Evolutionary conservation across 2,113 vertebrate species (phyloP).

Genomic region (Atractosteus spatula): DNA sequence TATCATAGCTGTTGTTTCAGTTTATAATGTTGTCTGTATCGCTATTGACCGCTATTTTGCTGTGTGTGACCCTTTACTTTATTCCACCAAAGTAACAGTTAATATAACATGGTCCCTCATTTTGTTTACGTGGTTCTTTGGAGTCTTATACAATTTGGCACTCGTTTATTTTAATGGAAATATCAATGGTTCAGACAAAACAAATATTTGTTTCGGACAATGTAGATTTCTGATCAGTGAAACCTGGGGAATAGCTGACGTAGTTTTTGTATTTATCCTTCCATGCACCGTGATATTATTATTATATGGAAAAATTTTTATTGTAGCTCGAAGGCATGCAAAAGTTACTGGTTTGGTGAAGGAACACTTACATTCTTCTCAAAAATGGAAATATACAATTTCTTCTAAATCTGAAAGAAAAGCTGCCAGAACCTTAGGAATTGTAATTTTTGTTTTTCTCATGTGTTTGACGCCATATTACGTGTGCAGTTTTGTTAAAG

Average conservation of each 20-base stretch:
- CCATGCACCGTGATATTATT: slow-evolving; percentile 1
- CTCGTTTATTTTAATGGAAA: slow-evolving; percentile 3
- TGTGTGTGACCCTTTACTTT: slow-evolving; percentile 15
- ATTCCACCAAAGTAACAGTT: slow-evolving; percentile 9
- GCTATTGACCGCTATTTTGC: slow-evolving; percentile 12
- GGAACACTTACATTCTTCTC: neutral
- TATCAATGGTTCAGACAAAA: neutral
- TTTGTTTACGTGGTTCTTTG: neutral
- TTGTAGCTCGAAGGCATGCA: neutral
- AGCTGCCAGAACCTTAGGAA: slow-evolving; percentile 17
- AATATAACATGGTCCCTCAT: neutral
- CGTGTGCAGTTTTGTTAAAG: neutral
- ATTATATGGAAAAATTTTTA: slow-evolving; percentile 10
- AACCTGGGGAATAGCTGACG: slow-evolving; percentile 5
- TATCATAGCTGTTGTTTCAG: slow-evolving; percentile 4
- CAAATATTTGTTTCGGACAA: neutral
- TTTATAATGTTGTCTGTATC: slow-evolving; percentile 6
- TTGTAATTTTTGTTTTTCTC: slow-evolving; percentile 11
- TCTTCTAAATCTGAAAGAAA: neutral
- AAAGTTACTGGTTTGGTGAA: neutral
- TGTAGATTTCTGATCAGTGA: slow-evolving; percentile 2
- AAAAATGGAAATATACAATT: neutral
- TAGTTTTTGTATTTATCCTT: neutral
- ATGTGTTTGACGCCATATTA: slow-evolving; percentile 12
- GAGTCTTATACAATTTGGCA: neutral